A percentile compares a stretch with the other conserved stretches of the same genome.
phyloP scores from a whole-genome alignment of 2,888 invertebrate species.

The Tenthredo mesomela region DNA sequence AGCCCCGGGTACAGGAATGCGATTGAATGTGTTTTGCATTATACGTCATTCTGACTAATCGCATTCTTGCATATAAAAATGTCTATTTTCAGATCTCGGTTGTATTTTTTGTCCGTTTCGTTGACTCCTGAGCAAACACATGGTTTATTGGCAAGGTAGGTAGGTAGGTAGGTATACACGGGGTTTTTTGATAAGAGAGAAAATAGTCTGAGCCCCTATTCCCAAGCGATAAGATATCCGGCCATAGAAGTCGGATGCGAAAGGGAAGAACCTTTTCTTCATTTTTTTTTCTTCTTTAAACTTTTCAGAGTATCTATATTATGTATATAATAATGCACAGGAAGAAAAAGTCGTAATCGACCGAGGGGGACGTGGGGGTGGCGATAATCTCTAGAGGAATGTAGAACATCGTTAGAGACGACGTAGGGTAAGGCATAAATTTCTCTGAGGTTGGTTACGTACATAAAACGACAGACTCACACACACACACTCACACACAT shows the following conservation, averaged over 20 bases:
- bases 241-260: neutral
- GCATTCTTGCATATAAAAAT: neutral
- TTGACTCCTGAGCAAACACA: neutral
- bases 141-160: constrained; percentile 13
- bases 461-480: neutral
- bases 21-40: neutral
- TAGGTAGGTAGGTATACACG: neutral
- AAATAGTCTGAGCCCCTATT: neutral
- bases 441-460: constrained; percentile 19
- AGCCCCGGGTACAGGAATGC: neutral
- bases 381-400: constrained; percentile 44
- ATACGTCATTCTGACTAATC: no score
- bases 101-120: neutral
- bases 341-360: constrained; percentile 18
- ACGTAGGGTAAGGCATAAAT: constrained; percentile 37
- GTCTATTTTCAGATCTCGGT: neutral
- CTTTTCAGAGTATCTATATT: neutral
- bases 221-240: constrained; percentile 10
- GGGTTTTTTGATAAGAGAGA: constrained; percentile 9
- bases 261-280: neutral
- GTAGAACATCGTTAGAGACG: constrained; percentile 40
- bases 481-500: no score
- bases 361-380: neutral
- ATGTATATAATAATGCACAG: neutral
- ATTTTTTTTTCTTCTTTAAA: neutral